Evolutionary conservation across 1,140 invertebrate species (phyloP), one percentile per base, ranked within the genome.

Genomic region (Akabosia matsudoensis): DNA sequence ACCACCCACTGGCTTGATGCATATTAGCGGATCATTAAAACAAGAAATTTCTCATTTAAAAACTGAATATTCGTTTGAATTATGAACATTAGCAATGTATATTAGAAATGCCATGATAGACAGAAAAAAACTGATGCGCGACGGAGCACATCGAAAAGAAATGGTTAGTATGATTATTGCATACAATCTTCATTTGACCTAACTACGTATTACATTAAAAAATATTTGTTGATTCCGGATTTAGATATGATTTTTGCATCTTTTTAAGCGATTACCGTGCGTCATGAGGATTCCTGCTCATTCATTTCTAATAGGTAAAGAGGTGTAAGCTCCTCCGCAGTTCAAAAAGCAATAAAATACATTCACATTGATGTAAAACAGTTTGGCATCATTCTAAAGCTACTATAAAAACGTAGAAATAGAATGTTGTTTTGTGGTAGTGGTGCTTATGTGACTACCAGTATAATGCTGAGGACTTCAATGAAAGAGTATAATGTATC

Each of bases 21-120:
- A 67, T 67, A 67, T 67, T 67, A 31, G 61, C 61, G 30, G 31
- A 67, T 67, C 61, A 67, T 67, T 67, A 67, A 67, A 30, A 67
- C 61, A 67, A 67, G 61, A 67, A 30, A 30, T 61, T 61, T 22
- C 37, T 45, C 37, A 45, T 45, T 45, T 18, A 45, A 45, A 18
- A 10, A 45, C n/a, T 7, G 37, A 45, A 45, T 45, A 45, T 45
- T 18, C 37, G 37, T 7, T 18, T 10, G 37, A 45, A 45, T 10
- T 10, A 45, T 45, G 37, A 45, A 45, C 37, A 45, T 45, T 45
- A 45, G 37, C 18, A 45, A n/a, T n/a, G n/a, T n/a, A n/a, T n/a
- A n/a, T n/a, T n/a, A n/a, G n/a, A n/a, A n/a, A n/a, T n/a, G 37
- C 18, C 37, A 18, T 18, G 18, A 18, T 45, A 7, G 37, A 10